Conservation (phyloP, 2,888 invertebrate genomes). For the Drosophila quasianomalipes region DNA sequence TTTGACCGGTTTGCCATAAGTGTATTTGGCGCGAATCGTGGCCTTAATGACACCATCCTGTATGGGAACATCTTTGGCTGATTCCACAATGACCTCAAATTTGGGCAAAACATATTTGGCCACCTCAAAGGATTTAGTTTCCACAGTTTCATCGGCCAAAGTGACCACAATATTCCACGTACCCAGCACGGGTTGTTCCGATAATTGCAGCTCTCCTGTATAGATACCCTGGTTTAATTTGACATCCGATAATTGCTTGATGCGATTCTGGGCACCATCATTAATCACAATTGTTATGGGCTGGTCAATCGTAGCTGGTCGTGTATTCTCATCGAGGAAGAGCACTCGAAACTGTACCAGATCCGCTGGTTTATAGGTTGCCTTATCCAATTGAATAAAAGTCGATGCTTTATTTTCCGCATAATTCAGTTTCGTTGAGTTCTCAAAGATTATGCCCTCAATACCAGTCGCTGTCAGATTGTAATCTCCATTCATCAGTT, state of each 20-base stretch:
- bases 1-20: conserved; percentile 93
- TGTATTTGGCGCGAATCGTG: conserved; percentile 94
- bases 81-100: conserved; percentile 94
- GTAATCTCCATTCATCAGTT: conserved; percentile 73
- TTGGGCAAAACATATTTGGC: conserved; percentile 97
- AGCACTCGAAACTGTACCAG: conserved; percentile 91
- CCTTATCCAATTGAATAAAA: conserved; percentile 96
- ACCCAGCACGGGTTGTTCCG: conserved; percentile 93
- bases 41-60: conserved; percentile 92
- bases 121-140: conserved; percentile 87
- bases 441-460: conserved; percentile 90
- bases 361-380: conserved; percentile 95
- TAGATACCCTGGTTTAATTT: conserved; percentile 91
- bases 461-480: conserved; percentile 86
- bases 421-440: conserved; percentile 90
- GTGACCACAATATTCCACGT: conserved; percentile 93
- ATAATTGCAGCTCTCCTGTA: conserved; percentile 91
- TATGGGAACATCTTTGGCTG: conserved; percentile 93
- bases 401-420: conserved; percentile 90
- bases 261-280: conserved; percentile 91
- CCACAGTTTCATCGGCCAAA: conserved; percentile 84
- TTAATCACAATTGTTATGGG: conserved; percentile 79
- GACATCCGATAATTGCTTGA: conserved; percentile 92
- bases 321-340: conserved; percentile 90
- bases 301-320: conserved; percentile 86